Conservation (phyloP, 1,140 invertebrate genomes). For the Drosophila athabasca region DNA sequence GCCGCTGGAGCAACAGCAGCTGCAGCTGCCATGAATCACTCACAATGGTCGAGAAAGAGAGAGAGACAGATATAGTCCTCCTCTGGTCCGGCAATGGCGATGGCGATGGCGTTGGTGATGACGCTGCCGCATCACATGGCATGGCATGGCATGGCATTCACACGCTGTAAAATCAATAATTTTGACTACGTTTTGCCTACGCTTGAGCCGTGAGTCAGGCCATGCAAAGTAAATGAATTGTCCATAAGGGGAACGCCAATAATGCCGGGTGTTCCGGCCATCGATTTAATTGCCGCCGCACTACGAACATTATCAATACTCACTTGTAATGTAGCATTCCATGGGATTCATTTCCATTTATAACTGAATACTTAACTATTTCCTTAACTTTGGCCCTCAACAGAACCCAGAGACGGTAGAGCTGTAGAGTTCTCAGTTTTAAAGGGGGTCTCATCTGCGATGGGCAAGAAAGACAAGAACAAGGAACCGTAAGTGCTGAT, state of each 20-base stretch:
- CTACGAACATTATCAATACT: background rate
- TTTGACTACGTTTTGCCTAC: constrained; percentile 47
- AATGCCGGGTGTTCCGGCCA: constrained; percentile 6
- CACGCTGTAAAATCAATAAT: constrained; percentile 74
- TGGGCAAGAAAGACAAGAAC: constrained; percentile 83
- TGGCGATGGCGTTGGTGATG: constrained; percentile 18
- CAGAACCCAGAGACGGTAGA: background rate
- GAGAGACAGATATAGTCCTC: no score
- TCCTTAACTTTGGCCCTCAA: constrained; percentile 7
- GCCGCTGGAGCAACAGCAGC: constrained; percentile 22
- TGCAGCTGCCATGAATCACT: constrained; percentile 24
- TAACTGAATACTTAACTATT: constrained; percentile 17
- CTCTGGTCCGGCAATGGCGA: no score
- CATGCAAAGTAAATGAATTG: constrained; percentile 37
- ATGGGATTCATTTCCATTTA: background rate
- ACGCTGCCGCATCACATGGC: constrained; percentile 63
- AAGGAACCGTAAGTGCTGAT: constrained; percentile 79
- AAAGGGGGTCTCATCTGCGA: constrained; percentile 31
- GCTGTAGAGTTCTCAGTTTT: constrained; percentile 26
- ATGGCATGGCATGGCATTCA: constrained; percentile 22
- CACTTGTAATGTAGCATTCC: background rate
- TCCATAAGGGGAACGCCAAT: constrained; percentile 8
- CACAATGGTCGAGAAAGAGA: no score
- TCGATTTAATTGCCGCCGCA: constrained; percentile 29
- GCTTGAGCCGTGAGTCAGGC: constrained; percentile 38